A percentile compares a stretch with the other conserved stretches of the same genome.
phyloP scores from a whole-genome alignment of 92 coral and sea anemone genomes.

The Virgularia gustaviana region DNA sequence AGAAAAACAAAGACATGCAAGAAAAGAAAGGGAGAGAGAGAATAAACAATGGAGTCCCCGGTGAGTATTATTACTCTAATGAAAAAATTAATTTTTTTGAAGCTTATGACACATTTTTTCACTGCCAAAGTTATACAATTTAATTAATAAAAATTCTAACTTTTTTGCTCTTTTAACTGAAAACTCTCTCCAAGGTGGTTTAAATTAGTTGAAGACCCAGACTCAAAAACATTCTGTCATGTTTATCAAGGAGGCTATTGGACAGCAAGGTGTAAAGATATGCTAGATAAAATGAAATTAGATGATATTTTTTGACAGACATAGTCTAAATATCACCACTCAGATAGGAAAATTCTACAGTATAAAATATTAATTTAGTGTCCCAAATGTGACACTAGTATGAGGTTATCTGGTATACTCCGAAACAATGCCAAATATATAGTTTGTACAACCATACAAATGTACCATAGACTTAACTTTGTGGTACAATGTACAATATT shows the following conservation, averaged over 20 bases:
- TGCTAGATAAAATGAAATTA: conserved; percentile 50
- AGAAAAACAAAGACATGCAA: conserved; percentile 73
- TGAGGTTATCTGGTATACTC: too few species aligned
- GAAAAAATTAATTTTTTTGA: too few species aligned
- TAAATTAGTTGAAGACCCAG: conserved; percentile 71
- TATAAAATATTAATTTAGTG: too few species aligned
- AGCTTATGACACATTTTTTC: too few species aligned
- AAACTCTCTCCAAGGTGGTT: too few species aligned
- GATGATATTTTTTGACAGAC: conserved; percentile 63
- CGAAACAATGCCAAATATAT: too few species aligned
- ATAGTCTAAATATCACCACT: background rate
- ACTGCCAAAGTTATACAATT: conserved; percentile 2
- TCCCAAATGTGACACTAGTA: too few species aligned
- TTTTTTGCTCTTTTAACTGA: conserved; percentile 4
- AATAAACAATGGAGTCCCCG: conserved; percentile 88
- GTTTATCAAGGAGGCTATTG: conserved; percentile 94
- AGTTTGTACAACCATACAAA: too few species aligned
- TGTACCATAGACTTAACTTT: too few species aligned
- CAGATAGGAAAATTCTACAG: too few species aligned
- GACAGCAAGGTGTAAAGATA: conserved; percentile 63
- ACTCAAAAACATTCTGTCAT: conserved; percentile 82
- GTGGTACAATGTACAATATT: too few species aligned
- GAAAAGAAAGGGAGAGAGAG: conserved; percentile 67
- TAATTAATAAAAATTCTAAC: too few species aligned
- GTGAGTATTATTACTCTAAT: conserved; percentile 35